A percentile compares a stretch with the other conserved stretches of the same genome.
phyloP scores from a whole-genome alignment of 2,113 vertebrate species.

The Plecturocebus donacophilus region DNA sequence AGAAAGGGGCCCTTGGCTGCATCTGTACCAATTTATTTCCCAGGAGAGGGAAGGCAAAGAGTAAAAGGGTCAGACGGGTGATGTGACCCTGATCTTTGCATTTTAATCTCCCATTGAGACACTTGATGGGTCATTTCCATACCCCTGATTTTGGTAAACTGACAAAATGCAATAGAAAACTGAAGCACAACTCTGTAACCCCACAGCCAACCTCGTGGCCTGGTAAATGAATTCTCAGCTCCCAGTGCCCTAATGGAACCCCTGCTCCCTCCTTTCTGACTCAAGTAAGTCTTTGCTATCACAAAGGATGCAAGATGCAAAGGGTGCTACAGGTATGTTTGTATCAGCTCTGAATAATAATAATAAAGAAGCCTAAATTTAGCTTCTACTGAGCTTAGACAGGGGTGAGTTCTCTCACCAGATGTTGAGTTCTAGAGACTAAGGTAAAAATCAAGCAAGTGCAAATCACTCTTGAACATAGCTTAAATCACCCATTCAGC shows the following conservation, averaged over 20 bases:
- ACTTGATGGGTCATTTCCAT: not conserved
- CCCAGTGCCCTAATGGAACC: not conserved
- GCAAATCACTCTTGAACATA: not conserved
- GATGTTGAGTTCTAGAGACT: not conserved
- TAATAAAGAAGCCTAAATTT: not conserved
- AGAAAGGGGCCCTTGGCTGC: not conserved
- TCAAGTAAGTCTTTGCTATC: not conserved
- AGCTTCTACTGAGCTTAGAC: not conserved
- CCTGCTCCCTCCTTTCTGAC: not conserved
- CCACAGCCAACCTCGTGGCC: not conserved
- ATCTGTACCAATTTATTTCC: not conserved
- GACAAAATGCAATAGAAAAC: too few relatives aligned
- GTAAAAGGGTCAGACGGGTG: not conserved
- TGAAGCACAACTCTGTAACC: rapidly evolving
- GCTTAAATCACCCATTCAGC: not conserved
- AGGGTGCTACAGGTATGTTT: rapidly evolving
- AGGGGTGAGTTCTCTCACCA: not conserved
- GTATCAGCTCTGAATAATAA: not conserved
- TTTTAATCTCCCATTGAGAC: not conserved
- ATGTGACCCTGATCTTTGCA: not conserved
- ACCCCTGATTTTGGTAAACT: not conserved
- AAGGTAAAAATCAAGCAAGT: not conserved
- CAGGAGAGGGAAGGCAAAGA: not conserved
- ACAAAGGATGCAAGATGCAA: not conserved
- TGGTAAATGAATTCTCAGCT: rapidly evolving